Base-by-base conservation (phyloP, 1,140 invertebrate genomes). In the Cataglyphis hispanica region DNA sequence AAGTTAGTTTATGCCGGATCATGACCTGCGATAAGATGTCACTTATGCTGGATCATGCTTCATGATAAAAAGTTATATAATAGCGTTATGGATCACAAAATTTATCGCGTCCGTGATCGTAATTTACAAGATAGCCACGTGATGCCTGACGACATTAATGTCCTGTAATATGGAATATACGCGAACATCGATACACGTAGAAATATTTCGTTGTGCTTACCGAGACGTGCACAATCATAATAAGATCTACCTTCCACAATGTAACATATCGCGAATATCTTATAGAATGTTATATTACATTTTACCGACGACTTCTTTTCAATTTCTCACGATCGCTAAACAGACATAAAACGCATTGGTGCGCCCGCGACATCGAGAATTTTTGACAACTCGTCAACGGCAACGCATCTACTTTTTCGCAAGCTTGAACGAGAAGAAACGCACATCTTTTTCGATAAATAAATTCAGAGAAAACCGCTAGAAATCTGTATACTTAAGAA, bases 281-380 rank as follows among this genome's bases (percentile, higher is more conserved):
- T 78, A 53, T 53, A 37, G 8, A 13, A 53, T 31, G 22, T 69
- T 19, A 70, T 40, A 19, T 70, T 27, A 16, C 22, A 40, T 53
- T 78, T 27, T 50, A 56, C 19, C 22, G 22, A 4, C 31, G 43
- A 80, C 56, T 80, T 53, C 63, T 80, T 22, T 70, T 70, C n/a
- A n/a, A n/a, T n/a, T n/a, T n/a, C n/a, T n/a, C n/a, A n/a, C n/a
- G n/a, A 43, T 81, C 43, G 27, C 22, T n/a, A 5, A 80, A 80
- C 40, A 22, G 4, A 37, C n/a, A 3, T 80, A 67, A 80, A 56
- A 22, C 22, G 22, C 7, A 2, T 81, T 40, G 40, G 11, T 25
- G 46, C 31, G 46, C 8, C 16, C 2, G 34, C 11, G 64, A 80
- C 13, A 22, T 67, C n/a, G 46, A 37, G 31, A 53, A 53, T 53